These are phyloP conservation scores for Phaetusa simplex DNA, from an alignment of 2,113 vertebrate genomes.

Conservation along the genomic window DNA sequence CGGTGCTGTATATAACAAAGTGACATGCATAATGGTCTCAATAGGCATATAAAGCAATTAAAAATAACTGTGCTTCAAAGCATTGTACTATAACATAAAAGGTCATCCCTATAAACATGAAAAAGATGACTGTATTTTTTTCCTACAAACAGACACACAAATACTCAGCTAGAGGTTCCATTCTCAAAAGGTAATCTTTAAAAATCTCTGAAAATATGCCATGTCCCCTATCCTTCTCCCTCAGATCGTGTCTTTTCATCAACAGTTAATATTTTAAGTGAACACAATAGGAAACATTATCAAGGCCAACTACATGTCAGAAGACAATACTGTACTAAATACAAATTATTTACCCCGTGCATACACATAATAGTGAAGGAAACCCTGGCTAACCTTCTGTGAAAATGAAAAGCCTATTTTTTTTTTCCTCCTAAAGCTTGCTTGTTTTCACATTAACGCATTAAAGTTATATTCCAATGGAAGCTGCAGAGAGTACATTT, in stretches of 20 bases:
- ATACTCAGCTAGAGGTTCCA: neutral
- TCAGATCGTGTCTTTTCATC: slow-evolving; percentile 22
- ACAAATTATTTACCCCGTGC: slow-evolving; percentile 50
- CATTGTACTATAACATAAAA: slow-evolving; percentile 61
- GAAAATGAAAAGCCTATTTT: neutral
- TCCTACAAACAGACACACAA: slow-evolving; percentile 26
- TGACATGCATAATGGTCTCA: slow-evolving; percentile 57
- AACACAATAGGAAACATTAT: slow-evolving; percentile 19
- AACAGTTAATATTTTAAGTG: slow-evolving; percentile 55
- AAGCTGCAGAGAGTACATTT: slow-evolving; percentile 53
- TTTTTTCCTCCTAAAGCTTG: neutral
- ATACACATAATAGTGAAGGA: neutral
- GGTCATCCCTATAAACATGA: slow-evolving; percentile 70
- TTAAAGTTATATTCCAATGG: slow-evolving; percentile 44
- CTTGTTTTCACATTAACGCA: slow-evolving; percentile 39
- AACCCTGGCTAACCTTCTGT: slow-evolving; percentile 15
- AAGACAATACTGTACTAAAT: slow-evolving; percentile 28
- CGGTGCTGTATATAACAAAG: slow-evolving; percentile 56
- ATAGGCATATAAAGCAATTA: slow-evolving; percentile 73
- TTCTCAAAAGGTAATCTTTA: slow-evolving; percentile 29
- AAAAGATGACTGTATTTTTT: slow-evolving; percentile 46
- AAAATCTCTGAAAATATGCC: slow-evolving; percentile 19
- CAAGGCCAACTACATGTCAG: slow-evolving; percentile 29
- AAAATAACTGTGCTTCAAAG: slow-evolving; percentile 71
- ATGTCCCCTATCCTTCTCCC: neutral